Base-by-base conservation (phyloP, 2,888 invertebrate genomes). In the Clostera curtula region DNA sequence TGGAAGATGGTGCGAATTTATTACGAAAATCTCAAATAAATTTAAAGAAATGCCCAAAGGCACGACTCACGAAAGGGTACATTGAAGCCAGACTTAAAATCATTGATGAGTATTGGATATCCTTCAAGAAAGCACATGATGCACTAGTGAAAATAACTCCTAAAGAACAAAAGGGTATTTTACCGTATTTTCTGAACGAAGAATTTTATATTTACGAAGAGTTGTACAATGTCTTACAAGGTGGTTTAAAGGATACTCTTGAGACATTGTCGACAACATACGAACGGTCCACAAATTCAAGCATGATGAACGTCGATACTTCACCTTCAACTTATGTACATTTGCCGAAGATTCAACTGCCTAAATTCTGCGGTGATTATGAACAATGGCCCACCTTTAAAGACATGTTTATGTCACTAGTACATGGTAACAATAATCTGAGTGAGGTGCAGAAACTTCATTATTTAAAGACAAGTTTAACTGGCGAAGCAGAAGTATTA, bases 161-260 rank as follows among this genome's bases (percentile, higher is more conserved):
- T 9, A 31, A 27, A 12, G 36, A 36, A 24, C 25, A 34, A 19
- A 33, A 19, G n/a, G 21, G 19, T 9, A 21, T 16, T 22, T 25
- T 38, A 13, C 31, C 25, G 2, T 43, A 43, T 17, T 43, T 40
- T 29, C 11, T 35, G 1, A 37, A 37, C 13, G 35, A 43, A 28
- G 39, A 36, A 4, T 30, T 20, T 22, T 30, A 16, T 18, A 17
- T 25, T 1, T 18, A 17, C 9, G 29, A 30, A n/a, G n/a, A n/a
- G n/a, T n/a, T n/a, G n/a, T n/a, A n/a, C n/a, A n/a, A n/a, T n/a
- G n/a, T n/a, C n/a, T 8, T 24, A 25, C 16, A 12, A 25, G 18
- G 19, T 3, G 25, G 19, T 3, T 13, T 25, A 8, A 25, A 19
- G 12, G 25, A 25, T 2, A 25, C 19, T 18, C 1, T 25, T 5